Evolutionary conservation across 2,797 vertebrate genomes (phyloP).

Genomic region (Nyctibius grandis): DNA sequence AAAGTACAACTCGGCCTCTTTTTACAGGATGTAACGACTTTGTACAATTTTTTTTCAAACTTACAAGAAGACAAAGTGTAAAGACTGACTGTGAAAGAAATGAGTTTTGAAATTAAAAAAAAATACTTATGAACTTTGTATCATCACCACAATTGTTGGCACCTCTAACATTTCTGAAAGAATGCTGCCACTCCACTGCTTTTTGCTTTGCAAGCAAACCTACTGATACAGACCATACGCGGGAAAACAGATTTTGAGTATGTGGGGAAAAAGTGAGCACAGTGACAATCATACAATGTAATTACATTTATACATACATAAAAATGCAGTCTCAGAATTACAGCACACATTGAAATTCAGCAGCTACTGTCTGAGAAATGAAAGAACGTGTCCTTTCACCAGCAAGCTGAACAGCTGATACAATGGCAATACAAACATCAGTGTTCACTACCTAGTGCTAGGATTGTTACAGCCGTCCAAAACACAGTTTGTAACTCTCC

Average conservation of each 20-base stretch:
- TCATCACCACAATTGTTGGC: background rate
- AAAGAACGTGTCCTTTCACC: background rate
- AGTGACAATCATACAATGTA: background rate
- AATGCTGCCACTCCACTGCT: background rate
- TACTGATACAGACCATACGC: background rate
- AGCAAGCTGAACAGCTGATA: background rate
- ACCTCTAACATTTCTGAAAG: background rate
- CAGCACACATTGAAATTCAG: background rate
- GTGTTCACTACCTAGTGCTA: background rate
- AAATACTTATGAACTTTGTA: background rate
- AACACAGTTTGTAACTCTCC: background rate
- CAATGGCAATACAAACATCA: background rate
- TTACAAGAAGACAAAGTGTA: background rate
- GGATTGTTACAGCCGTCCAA: background rate
- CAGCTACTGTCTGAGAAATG: background rate
- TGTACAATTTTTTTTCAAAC: background rate
- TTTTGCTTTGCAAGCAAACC: background rate
- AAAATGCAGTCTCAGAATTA: background rate
- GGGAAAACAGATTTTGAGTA: background rate
- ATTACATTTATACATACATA: background rate
- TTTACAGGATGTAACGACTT: background rate
- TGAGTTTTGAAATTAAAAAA: background rate
- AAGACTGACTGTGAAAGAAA: background rate
- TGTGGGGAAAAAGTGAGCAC: background rate
- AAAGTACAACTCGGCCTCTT: background rate